Percentiles rank a stretch among this genome's conserved stretches.
Conservation (phyloP, 1,140 invertebrate genomes). For the Atta cephalotes region DNA sequence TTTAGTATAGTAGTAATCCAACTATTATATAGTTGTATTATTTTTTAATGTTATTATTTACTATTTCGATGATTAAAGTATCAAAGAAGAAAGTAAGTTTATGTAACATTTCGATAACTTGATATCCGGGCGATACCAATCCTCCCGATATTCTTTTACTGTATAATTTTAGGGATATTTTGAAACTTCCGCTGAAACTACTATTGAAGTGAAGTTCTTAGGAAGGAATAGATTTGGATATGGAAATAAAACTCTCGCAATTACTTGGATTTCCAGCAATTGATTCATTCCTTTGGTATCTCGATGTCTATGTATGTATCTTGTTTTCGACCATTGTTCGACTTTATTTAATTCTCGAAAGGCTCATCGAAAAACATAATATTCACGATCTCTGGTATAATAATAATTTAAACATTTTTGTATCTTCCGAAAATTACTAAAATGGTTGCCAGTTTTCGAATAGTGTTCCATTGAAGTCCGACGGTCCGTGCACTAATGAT, state of each 20-base stretch:
- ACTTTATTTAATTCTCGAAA: conserved; percentile 87
- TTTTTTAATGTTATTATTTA: conserved; percentile 81
- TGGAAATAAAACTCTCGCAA: conserved; percentile 90
- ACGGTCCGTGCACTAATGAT: too few relatives aligned
- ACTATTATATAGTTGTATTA: not conserved
- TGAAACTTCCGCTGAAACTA: conserved; percentile 77
- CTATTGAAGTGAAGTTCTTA: conserved; percentile 91
- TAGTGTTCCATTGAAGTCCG: too few relatives aligned
- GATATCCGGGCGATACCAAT: conserved; percentile 94
- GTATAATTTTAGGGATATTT: conserved; percentile 89
- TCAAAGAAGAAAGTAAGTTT: conserved; percentile 90
- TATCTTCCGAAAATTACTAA: conserved; percentile 78
- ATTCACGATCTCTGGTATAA: conserved; percentile 92
- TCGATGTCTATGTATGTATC: conserved; percentile 89
- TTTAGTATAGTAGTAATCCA: too few relatives aligned
- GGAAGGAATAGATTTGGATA: conserved; percentile 95
- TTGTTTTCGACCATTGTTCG: conserved; percentile 91
- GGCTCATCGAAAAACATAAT: conserved; percentile 90
- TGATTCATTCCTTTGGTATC: conserved; percentile 87
- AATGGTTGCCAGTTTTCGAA: too few relatives aligned
- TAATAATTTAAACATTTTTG: conserved; percentile 88
- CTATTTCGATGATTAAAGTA: conserved; percentile 88
- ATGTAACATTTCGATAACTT: conserved; percentile 94
- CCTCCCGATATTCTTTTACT: conserved; percentile 88
- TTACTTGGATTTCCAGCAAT: conserved; percentile 87